Conservation (phyloP, 2,113 vertebrate genomes). For the Melanocharis versteri region DNA sequence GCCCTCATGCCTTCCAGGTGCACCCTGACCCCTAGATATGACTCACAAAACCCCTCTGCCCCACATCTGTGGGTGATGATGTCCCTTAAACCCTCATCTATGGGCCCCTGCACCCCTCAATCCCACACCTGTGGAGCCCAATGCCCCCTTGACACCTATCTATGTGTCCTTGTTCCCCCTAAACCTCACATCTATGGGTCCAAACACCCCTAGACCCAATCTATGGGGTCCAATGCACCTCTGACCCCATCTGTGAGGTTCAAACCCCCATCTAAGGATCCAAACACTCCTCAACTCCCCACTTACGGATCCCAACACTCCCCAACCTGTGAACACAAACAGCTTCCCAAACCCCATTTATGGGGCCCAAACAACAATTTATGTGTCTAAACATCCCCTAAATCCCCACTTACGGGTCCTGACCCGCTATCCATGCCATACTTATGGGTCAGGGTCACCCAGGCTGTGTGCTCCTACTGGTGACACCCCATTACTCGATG, state of each 20-base stretch:
- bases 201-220: background rate
- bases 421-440: background rate
- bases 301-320: background rate
- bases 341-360: background rate
- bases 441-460: background rate
- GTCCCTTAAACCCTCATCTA: background rate
- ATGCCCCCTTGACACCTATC: background rate
- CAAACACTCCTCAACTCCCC: background rate
- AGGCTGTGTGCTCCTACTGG: background rate
- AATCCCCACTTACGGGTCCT: background rate
- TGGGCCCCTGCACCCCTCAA: background rate
- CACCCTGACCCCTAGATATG: background rate
- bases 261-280: background rate
- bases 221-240: rapidly evolving
- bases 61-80: background rate
- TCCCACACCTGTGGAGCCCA: background rate
- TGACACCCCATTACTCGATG: rapidly evolving
- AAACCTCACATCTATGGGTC: background rate
- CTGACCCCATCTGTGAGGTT: background rate
- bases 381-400: background rate
- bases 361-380: background rate
- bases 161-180: background rate
- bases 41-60: background rate
- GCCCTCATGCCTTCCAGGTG: background rate
- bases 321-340: background rate